Conservation (phyloP, 2,797 vertebrate species). For the Lateolabrax maculatus region DNA sequence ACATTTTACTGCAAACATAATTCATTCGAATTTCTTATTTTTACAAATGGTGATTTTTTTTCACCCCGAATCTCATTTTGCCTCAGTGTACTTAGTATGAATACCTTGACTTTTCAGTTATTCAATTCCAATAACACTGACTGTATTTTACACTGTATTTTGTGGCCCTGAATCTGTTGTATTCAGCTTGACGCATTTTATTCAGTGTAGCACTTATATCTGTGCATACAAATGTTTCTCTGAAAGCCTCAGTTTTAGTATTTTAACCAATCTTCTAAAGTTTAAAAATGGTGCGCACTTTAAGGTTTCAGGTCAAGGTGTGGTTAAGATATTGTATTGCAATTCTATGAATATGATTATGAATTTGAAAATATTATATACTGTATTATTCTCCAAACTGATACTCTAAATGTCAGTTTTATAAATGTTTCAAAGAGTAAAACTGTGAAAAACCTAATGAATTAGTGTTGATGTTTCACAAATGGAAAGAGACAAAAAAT, state of each 20-base stretch:
- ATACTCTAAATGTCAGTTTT: background rate
- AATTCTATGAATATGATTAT: background rate
- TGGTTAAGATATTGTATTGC: background rate
- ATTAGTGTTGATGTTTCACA: slow-evolving; percentile 14
- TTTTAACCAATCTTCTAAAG: background rate
- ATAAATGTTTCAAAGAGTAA: background rate
- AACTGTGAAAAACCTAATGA: slow-evolving; percentile 17
- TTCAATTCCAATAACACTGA: background rate
- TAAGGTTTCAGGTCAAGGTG: background rate
- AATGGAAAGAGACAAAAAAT: slow-evolving; percentile 8
- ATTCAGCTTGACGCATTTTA: background rate
- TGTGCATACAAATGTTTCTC: background rate
- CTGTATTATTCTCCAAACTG: no score
- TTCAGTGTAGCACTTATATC: background rate
- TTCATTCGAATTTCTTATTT: background rate
- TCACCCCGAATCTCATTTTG: no score
- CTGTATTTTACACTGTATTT: no score
- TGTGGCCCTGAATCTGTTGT: background rate
- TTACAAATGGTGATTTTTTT: background rate
- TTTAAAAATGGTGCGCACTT: background rate
- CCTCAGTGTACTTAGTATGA: background rate
- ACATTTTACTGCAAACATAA: background rate
- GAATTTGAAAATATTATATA: no score
- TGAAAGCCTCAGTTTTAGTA: background rate
- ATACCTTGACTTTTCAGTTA: background rate